phyloP scores from a whole-genome alignment of 2,888 invertebrate species.

The Odontothrips loti region DNA sequence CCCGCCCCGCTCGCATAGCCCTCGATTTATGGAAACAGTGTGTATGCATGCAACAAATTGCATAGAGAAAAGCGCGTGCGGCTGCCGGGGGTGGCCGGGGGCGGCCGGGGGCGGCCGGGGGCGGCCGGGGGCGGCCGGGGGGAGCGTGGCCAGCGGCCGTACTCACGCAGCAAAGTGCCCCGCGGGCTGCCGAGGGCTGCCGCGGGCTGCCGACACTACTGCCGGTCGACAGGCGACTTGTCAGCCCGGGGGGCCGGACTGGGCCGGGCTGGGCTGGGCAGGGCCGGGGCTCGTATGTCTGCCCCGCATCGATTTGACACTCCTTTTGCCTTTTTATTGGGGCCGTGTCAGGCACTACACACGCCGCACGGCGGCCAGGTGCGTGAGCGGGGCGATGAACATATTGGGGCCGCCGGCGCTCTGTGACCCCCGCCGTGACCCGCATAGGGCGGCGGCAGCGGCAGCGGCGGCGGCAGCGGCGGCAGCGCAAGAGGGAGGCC shows the following conservation, averaged over 20 bases:
- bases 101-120: neutral
- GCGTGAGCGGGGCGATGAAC: neutral
- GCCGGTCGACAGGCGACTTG: neutral
- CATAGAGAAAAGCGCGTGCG: neutral
- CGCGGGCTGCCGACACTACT: neutral
- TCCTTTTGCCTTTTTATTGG: neutral
- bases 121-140: neutral
- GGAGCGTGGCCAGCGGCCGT: neutral
- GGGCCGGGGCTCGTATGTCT: neutral
- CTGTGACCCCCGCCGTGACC: too few species aligned
- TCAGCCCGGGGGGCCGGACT: neutral
- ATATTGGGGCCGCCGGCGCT: too few species aligned
- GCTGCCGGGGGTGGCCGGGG: neutral
- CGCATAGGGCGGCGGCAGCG: too few species aligned
- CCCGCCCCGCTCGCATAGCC: neutral
- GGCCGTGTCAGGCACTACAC: neutral
- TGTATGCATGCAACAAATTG: constrained; percentile 26
- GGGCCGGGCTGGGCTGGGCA: neutral
- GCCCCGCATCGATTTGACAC: constrained; percentile 24
- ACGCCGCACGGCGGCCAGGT: neutral
- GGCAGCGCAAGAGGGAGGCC: too few species aligned
- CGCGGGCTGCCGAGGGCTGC: neutral
- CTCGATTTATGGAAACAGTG: constrained; percentile 23
- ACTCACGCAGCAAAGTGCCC: neutral
- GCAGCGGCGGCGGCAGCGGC: too few species aligned